Conservation (phyloP, 2,113 vertebrate species). For the Tragelaphus strepsiceros region DNA sequence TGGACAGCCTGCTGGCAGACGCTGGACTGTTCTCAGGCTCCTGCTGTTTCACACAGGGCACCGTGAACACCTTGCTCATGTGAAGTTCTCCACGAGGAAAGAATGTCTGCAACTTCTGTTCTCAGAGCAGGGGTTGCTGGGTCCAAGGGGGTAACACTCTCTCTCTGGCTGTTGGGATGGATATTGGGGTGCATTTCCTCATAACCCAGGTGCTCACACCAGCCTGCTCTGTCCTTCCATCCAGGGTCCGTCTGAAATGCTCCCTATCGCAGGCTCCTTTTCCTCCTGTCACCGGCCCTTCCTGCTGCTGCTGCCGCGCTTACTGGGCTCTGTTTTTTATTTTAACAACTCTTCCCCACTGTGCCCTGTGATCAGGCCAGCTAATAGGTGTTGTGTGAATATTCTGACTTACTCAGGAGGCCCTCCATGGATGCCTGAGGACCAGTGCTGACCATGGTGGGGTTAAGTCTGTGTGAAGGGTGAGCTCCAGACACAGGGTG, state of each 20-base stretch:
- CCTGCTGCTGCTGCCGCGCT: accelerated
- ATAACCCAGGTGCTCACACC: not conserved
- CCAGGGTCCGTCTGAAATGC: not conserved
- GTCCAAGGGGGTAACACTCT: not conserved
- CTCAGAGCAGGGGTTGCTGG: accelerated
- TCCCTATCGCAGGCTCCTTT: accelerated
- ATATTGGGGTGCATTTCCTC: not conserved
- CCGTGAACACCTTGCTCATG: accelerated
- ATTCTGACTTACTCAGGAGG: not conserved
- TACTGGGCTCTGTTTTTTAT: not conserved
- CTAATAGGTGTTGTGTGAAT: not conserved
- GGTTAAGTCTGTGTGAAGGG: not conserved
- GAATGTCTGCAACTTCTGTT: not conserved
- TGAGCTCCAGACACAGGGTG: not conserved
- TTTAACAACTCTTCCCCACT: not conserved
- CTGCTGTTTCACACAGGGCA: accelerated
- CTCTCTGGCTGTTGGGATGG: not conserved
- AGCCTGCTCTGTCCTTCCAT: not conserved
- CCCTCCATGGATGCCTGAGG: not conserved
- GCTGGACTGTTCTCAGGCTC: not conserved
- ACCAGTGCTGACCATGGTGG: not conserved
- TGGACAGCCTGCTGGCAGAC: not conserved
- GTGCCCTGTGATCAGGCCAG: not conserved
- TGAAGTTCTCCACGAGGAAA: accelerated
- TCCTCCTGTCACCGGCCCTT: not conserved